phyloP scores from a whole-genome alignment of 2,888 invertebrate species.

The Nasonia oneida region DNA sequence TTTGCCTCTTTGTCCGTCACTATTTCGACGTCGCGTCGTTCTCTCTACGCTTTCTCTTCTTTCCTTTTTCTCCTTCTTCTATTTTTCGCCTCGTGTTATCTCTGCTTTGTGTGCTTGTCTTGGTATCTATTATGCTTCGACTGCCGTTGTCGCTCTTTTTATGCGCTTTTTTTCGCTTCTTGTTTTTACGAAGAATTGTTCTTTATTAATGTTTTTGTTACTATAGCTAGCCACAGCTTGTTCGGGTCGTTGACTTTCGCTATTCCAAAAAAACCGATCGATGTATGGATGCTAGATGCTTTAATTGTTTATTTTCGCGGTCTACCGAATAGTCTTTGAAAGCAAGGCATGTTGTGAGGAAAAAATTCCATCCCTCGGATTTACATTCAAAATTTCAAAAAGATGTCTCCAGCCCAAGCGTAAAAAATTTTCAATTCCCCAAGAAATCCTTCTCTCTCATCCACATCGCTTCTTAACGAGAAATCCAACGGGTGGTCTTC shows the following conservation, averaged over 20 bases:
- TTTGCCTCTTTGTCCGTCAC: constrained; percentile 49
- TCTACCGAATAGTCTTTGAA: no score
- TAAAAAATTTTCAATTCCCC: neutral
- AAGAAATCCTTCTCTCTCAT: no score
- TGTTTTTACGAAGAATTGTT: neutral
- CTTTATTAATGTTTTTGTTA: neutral
- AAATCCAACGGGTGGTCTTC: neutral
- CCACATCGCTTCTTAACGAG: constrained; percentile 21
- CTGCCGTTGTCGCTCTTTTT: constrained; percentile 26
- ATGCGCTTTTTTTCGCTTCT: neutral
- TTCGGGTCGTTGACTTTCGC: neutral
- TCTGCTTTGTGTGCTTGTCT: constrained; percentile 50
- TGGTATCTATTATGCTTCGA: constrained; percentile 53
- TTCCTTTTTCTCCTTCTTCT: neutral
- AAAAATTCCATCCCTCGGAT: neutral
- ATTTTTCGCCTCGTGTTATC: constrained; percentile 12
- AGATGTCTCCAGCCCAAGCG: neutral
- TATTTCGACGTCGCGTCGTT: constrained; percentile 24
- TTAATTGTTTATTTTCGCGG: neutral
- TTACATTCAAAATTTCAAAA: neutral
- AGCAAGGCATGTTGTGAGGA: no score
- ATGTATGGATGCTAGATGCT: neutral
- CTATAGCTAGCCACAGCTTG: neutral
- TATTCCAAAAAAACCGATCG: neutral
- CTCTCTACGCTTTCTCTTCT: neutral